Evolutionary conservation across 2,113 vertebrate species (phyloP).

Genomic region (Epinephelus fuscoguttatus): DNA sequence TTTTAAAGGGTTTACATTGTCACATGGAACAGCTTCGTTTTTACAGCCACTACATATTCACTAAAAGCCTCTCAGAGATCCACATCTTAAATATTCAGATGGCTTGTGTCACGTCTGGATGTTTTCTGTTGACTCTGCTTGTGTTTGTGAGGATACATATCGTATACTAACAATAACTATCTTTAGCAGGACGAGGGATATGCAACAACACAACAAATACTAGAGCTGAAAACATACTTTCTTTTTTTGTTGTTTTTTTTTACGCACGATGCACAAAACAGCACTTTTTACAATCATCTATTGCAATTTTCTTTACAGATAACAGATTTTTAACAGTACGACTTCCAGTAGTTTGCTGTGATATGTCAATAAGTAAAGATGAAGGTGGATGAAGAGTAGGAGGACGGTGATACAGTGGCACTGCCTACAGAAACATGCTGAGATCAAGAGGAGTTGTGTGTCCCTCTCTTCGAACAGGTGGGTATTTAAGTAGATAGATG

Average conservation of each 20-base stretch:
- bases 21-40: slow-evolving; percentile 63
- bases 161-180: slow-evolving; percentile 35
- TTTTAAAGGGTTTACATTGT: slow-evolving; percentile 73
- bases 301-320: slow-evolving; percentile 70
- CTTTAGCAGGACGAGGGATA: slow-evolving; percentile 52
- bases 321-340: slow-evolving; percentile 63
- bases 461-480: slow-evolving; percentile 34
- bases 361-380: slow-evolving; percentile 35
- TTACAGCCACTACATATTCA: slow-evolving; percentile 63
- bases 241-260: slow-evolving; percentile 25
- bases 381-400: not conserved
- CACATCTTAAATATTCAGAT: slow-evolving; percentile 42
- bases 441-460: slow-evolving; percentile 15
- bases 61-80: slow-evolving; percentile 60
- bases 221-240: slow-evolving; percentile 65
- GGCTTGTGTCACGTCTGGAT: slow-evolving; percentile 15
- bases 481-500: slow-evolving; percentile 3
- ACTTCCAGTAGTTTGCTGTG: slow-evolving; percentile 54
- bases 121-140: slow-evolving; percentile 31
- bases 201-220: slow-evolving; percentile 66
- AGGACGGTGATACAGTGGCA: not conserved
- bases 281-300: slow-evolving; percentile 71
- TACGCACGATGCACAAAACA: slow-evolving; percentile 79
- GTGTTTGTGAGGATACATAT: slow-evolving; percentile 39
- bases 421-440: slow-evolving; percentile 71